phyloP scores from a whole-genome alignment of 2,888 invertebrate species.

The Drosophila suboccidentalis region DNA sequence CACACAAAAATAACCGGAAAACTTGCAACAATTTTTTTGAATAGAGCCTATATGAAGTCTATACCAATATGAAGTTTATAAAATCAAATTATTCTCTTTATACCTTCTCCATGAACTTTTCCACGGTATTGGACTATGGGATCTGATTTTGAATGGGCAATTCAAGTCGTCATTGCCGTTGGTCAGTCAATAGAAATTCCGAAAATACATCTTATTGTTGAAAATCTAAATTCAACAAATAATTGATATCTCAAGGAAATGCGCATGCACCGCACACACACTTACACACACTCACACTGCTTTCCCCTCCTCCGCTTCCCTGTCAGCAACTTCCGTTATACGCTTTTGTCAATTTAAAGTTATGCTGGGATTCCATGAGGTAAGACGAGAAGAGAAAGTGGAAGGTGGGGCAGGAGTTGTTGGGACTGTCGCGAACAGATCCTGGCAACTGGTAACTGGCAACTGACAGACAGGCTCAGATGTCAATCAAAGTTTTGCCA shows the following conservation, averaged over 20 bases:
- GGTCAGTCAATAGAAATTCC: conserved; percentile 14
- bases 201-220: conserved; percentile 18
- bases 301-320: not conserved
- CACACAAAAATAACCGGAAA: too few relatives aligned
- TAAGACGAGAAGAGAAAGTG: not conserved
- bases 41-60: too few relatives aligned
- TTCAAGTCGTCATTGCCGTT: conserved; percentile 13
- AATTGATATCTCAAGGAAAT: conserved; percentile 52
- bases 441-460: conserved; percentile 40
- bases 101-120: not conserved
- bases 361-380: conserved; percentile 6
- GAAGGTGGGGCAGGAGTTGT: not conserved
- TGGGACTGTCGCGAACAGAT: conserved; percentile 45
- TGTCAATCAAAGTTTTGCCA: conserved; percentile 68
- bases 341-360: conserved; percentile 59
- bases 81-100: not conserved
- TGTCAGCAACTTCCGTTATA: conserved; percentile 37
- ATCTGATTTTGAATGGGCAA: conserved; percentile 32
- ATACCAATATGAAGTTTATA: not conserved
- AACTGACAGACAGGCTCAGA: conserved; percentile 47
- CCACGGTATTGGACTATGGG: conserved; percentile 15
- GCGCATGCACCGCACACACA: conserved; percentile 17
- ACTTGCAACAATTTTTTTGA: too few relatives aligned
- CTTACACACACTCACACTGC: not conserved
- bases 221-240: conserved; percentile 62